Evolutionary conservation across 2,113 vertebrate genomes (phyloP), one percentile per base, ranked within the genome.

Genomic region (Xenopus laevis): DNA sequence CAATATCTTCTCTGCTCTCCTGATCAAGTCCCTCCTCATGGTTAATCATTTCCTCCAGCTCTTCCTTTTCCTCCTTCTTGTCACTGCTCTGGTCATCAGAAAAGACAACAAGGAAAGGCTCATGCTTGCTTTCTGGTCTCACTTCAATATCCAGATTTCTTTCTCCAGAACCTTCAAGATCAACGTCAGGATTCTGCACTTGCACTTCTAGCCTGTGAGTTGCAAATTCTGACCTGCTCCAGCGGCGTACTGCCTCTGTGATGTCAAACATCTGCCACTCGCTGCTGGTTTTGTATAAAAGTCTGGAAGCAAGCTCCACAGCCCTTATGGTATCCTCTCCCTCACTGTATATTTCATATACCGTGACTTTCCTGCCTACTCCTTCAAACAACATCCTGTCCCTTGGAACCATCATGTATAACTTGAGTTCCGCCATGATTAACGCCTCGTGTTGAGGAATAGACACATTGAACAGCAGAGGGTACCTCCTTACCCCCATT

Each of bases 221-320:
- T 79, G 88, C 92, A 0, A 79, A 79, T 57, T 92, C 92, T 2
- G 91, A 91, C 50, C 88, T 91, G 40, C 89, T 87, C 96, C 96
- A 98, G 12, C 85, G 92, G 65, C 89, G 90, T 63, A 93, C 87
- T 27, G 95, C 91, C 45, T 91, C 87, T 0, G 95, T 96, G 72
- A 99, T 86, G 77, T 99, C 95, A 3, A 99, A 99, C 4, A 94
- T 92, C 83, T 98, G 93, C 97, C 97, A 99, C 70, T 95, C 90
- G 0, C 91, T 94, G 82, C 93, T 93, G 0, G 90, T 92, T 79
- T 92, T 91, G 0, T 92, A 96, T 71, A 97, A 91, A 74, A 96
- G 93, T 7, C 92, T 89, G 1, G 95, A 97, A 1, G 93, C 93
- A 81, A 98, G 78, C 23, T 92, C 87, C 82, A 91, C 71, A 59